Base-by-base conservation (phyloP, 2,888 invertebrate species). In the Calliphora vomitoria region DNA sequence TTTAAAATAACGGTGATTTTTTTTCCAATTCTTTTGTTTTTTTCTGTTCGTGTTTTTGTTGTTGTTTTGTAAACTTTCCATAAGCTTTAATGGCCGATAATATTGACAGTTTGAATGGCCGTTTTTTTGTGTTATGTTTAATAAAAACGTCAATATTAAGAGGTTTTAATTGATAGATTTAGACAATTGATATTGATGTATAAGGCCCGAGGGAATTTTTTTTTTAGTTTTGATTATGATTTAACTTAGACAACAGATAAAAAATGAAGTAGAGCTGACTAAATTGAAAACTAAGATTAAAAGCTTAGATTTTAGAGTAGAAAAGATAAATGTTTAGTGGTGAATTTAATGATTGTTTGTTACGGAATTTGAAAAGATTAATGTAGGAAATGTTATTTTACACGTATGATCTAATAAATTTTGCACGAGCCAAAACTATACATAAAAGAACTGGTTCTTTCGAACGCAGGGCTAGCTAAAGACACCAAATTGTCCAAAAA, bases 1-100 rank as follows among this genome's bases (percentile, higher is more conserved):
- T 64, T 71, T 79, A 18, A 87, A 60, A 68, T 84, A 87, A 78
- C 84, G 84, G 87, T 78, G 72, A 81, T 80, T 83, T 72, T 81
- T 80, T 38, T 15, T 35, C 8, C 25, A 25, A 25, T 25, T 8
- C 47, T n/a, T 31, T 5, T n/a, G 35, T 38, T 58, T 20, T 44
- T 47, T 62, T 20, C 3, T 47, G 13, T 71, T n/a, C 0, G 35
- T 69, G n/a, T 69, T 86, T 5, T 50, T 74, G 38, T 69, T 74
- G 38, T 69, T 74, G 38, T 11, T 82, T 53, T 53, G 25, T 60
- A 44, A 74, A 81, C 78, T 87, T 81, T 78, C 84, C 72, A 87
- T 60, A 74, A 75, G 60, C 80, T 69, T 85, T 85, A 69, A 80
- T 69, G 68, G 53, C 44, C 78, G 44, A 47, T 72, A 58, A 44